Conservation (phyloP, 2,797 vertebrate genomes). For the Sarcophilus harrisii region DNA sequence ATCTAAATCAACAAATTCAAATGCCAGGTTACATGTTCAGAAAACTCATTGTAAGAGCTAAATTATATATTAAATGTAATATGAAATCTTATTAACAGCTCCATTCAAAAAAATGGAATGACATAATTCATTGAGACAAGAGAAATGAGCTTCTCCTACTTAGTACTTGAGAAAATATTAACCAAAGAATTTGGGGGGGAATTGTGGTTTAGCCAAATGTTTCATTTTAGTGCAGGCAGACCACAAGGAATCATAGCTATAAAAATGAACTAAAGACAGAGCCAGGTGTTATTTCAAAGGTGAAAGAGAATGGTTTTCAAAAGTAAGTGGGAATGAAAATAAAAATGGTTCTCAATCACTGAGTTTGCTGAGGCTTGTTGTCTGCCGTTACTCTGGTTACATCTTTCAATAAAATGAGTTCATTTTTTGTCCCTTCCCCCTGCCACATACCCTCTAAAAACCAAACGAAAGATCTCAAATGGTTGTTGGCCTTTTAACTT, state of each 20-base stretch:
- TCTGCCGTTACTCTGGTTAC: background rate
- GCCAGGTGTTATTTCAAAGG: background rate
- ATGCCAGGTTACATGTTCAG: background rate
- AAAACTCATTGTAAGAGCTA: background rate
- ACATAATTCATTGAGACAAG: background rate
- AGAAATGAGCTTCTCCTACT: background rate
- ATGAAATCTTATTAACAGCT: background rate
- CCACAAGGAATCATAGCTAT: background rate
- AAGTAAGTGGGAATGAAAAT: constrained; percentile 4
- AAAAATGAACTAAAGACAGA: background rate
- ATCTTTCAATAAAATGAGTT: background rate
- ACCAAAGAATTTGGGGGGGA: background rate
- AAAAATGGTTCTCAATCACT: background rate
- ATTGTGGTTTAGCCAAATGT: background rate
- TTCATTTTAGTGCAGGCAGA: background rate
- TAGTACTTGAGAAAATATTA: background rate
- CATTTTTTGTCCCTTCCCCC: background rate
- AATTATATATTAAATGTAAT: background rate
- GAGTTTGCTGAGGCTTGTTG: constrained; percentile 1
- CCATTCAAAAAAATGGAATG: background rate
- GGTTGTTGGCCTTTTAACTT: background rate
- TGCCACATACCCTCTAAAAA: background rate
- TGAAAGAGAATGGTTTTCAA: background rate
- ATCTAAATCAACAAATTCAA: background rate
- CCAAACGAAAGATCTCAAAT: background rate